These are phyloP conservation scores for Poeciliopsis gracilis DNA, from an alignment of 2,797 vertebrate genomes.

Conservation along the genomic window DNA sequence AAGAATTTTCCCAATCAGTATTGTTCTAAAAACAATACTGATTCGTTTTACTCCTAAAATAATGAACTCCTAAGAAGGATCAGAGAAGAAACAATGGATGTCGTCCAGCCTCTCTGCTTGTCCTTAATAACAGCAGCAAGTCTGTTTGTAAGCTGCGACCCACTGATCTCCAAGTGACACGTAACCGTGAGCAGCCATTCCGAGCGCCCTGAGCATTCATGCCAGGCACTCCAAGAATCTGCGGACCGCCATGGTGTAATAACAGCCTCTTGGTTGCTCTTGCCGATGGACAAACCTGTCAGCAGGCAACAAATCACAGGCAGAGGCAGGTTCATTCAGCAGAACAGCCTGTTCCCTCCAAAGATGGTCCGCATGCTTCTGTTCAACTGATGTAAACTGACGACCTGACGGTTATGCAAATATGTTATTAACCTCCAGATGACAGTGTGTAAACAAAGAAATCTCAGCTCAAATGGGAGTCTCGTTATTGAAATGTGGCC, in stretches of 20 bases:
- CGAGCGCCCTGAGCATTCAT: slow-evolving; percentile 47
- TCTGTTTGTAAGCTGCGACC: slow-evolving; percentile 40
- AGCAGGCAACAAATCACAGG: slow-evolving; percentile 60
- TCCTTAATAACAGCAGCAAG: slow-evolving; percentile 29
- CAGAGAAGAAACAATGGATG: slow-evolving; percentile 1
- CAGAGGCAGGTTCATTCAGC: slow-evolving; percentile 50
- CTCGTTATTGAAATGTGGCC: neutral
- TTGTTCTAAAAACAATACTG: no score
- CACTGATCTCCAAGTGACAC: slow-evolving; percentile 37
- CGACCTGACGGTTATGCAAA: slow-evolving; percentile 32
- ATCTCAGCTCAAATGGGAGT: neutral
- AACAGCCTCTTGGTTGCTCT: slow-evolving; percentile 57
- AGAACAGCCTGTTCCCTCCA: slow-evolving; percentile 39
- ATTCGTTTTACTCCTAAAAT: neutral
- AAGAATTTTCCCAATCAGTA: neutral
- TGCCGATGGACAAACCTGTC: slow-evolving; percentile 59
- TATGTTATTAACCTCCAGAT: slow-evolving; percentile 18
- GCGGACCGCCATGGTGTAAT: slow-evolving; percentile 59
- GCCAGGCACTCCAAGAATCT: slow-evolving; percentile 69
- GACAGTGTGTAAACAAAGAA: neutral
- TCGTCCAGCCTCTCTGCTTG: neutral
- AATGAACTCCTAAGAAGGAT: neutral
- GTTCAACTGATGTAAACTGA: slow-evolving; percentile 43
- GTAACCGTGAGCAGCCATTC: slow-evolving; percentile 62
- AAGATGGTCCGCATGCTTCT: slow-evolving; percentile 44